Evolutionary conservation across 2,888 invertebrate species (phyloP), one percentile per base, ranked within the genome.

Genomic region (Drosophila infuscata): DNA sequence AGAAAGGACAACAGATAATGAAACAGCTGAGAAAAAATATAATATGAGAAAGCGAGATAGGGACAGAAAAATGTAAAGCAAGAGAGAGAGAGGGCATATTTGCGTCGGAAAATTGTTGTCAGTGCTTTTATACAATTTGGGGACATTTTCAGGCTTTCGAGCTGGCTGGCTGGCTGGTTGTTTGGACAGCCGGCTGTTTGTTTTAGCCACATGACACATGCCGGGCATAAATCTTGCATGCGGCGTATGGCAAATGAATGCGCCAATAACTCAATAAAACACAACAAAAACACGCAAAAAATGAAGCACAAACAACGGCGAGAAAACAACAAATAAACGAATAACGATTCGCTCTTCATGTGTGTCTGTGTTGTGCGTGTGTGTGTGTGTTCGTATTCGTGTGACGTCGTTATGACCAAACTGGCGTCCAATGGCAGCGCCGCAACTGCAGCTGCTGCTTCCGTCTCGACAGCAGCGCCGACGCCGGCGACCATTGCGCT

Each of bases 181-280:
- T 17, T 49, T 41, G 69, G 43, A n/a, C 33, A 53, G 69, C 53
- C 56, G 51, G 62, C 71, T 76, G 74, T 87, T 81, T 84, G 82
- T 77, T 83, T 82, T 88, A 82, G 86, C 89, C 83, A 79, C 84
- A 88, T 84, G 84, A 84, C 84, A 84, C 89, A 84, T 84, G 89
- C 87, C 83, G 79, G 76, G 81, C 89, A 88, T 84, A 84, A 84
- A 84, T 84, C 84, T 84, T 84, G 87, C 68, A 88, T 85, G 83
- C 70, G 81, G 86, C 83, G 88, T 88, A 86, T 84, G 89, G 89
- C 84, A 84, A 84, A 84, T 88, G 89, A 84, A 84, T 84, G 89
- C 89, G 84, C 84, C 84, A 84, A 84, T 84, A 84, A 88, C 84
- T 84, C 89, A 84, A 84, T 88, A 83, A 88, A 78, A 78, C 62